Evolutionary conservation across 2,888 invertebrate genomes (phyloP), one percentile per base, ranked within the genome.

Genomic region (Pandemis corylana): DNA sequence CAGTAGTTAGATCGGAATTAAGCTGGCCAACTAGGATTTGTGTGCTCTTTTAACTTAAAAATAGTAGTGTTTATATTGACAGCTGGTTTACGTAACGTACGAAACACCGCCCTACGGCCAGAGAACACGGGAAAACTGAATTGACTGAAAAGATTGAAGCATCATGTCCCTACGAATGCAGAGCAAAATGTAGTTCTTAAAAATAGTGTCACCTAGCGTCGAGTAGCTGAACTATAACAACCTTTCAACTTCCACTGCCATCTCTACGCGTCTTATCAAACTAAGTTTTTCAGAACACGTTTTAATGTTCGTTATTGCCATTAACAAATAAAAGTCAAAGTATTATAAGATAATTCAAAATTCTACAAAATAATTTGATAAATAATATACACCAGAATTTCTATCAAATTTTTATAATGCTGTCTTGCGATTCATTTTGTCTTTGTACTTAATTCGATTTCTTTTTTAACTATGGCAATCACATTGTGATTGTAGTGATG

Each of bases 61-160:
- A 72, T 72, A 67, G 68, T 66, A 83, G 82, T 89, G 86, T 89
- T 90, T 89, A 87, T 85, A 85, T 85, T 86, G 84, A 85, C 86
- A 88, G 89, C 85, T 85, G 87, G 86, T 87, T 91, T 90, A 91
- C 89, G 91, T 91, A 92, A 91, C 89, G 85, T 82, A 82, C 85
- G 84, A 90, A 91, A 91, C 92, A 89, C 92, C 90, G 87, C 92
- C 90, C 89, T 90, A 87, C 89, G 81, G 81, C 84, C 89, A 90
- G 82, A 83, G 88, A 87, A 89, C 91, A 87, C 88, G 87, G 79
- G 89, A 87, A 90, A 88, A 93, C 93, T 92, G 89, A 91, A 89
- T 87, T 80, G 84, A 83, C 89, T 90, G 89, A 90, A 78, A 91
- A 89, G 87, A 86, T 87, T 81, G 83, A 72, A 79, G 76, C 81